phyloP scores from a whole-genome alignment of 1,140 invertebrate species.

The Trinorchestia longiramus region DNA sequence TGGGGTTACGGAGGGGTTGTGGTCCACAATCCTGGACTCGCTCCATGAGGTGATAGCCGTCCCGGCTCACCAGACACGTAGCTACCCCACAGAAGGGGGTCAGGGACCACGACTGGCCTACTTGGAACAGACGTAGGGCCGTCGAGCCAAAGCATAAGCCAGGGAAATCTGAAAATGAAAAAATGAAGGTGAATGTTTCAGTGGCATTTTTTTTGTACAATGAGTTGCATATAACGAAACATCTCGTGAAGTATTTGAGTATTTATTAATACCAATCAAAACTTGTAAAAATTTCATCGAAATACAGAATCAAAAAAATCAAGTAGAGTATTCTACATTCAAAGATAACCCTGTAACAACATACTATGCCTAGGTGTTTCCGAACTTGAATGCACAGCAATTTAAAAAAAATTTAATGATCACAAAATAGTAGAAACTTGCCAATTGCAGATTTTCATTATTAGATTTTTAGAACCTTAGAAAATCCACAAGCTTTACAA shows the following conservation, averaged over 20 bases:
- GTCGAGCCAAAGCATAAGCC: constrained; percentile 55
- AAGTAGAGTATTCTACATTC: neutral
- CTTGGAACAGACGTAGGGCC: constrained; percentile 45
- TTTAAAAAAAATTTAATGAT: neutral
- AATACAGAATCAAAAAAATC: neutral
- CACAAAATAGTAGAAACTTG: neutral
- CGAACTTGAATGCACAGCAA: neutral
- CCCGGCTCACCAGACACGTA: constrained; percentile 24
- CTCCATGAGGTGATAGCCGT: constrained; percentile 73
- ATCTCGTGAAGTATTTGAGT: neutral
- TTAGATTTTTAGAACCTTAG: neutral
- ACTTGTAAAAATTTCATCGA: neutral
- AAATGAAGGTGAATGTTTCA: neutral
- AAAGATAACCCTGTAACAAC: neutral
- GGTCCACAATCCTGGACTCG: constrained; percentile 89
- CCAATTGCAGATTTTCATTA: neutral
- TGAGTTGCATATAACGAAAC: neutral
- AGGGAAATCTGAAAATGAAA: constrained; percentile 52
- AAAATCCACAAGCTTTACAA: neutral
- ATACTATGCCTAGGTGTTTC: neutral
- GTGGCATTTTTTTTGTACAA: neutral
- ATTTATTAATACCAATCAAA: neutral
- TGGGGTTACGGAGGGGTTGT: constrained; percentile 84
- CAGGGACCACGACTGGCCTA: constrained; percentile 55
- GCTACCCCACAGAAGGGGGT: constrained; percentile 53